Evolutionary conservation across 1,140 invertebrate species (phyloP).

Genomic region (Brachionus sp.): DNA sequence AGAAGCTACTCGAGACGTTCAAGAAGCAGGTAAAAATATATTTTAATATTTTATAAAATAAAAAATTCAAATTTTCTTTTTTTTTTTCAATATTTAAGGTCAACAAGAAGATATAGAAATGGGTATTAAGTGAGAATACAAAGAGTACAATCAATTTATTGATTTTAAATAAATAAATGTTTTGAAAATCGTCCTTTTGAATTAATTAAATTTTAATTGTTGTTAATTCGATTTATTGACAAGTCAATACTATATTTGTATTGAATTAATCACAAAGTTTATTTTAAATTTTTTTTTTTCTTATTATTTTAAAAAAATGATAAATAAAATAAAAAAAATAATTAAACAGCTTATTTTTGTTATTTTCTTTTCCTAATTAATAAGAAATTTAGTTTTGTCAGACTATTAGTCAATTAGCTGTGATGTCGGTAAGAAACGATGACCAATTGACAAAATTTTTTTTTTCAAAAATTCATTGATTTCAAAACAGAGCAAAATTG

Average conservation of each 20-base stretch:
- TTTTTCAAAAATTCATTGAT: too few relatives aligned
- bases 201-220: background rate
- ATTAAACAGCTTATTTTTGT: background rate
- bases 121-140: background rate
- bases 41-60: background rate
- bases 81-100: background rate
- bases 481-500: too few relatives aligned
- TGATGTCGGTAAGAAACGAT: too few relatives aligned
- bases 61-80: background rate
- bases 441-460: too few relatives aligned
- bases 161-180: background rate
- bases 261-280: background rate
- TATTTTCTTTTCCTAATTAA: background rate
- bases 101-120: background rate
- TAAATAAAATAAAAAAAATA: background rate
- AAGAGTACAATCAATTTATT: background rate
- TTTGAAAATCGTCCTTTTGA: background rate
- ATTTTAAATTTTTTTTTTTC: background rate
- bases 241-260: background rate
- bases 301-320: background rate
- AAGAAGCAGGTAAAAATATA: background rate
- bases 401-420: too few relatives aligned
- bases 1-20: slow-evolving; percentile 31
- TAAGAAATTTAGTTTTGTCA: too few relatives aligned
- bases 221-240: background rate